phyloP scores from a whole-genome alignment of 2,797 vertebrate species.

The Diplodus puntazzo region DNA sequence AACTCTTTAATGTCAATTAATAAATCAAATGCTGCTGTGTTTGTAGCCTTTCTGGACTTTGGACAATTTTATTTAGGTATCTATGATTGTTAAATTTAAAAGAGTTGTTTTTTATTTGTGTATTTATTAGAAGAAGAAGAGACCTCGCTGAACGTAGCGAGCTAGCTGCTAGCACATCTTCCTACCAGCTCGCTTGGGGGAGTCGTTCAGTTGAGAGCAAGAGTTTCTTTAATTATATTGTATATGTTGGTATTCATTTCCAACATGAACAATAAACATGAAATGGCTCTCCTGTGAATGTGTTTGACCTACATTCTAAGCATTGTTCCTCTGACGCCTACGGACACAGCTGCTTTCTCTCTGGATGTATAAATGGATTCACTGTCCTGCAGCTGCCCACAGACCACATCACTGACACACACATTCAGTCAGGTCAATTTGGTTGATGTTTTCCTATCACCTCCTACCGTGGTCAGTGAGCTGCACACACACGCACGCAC shows the following conservation, averaged over 20 bases:
- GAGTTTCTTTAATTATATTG: background rate
- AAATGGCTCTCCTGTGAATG: background rate
- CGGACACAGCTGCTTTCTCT: constrained; percentile 13
- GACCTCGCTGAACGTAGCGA: no score
- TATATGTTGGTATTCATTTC: background rate
- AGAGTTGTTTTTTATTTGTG: no score
- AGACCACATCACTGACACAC: constrained; percentile 37
- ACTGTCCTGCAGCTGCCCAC: constrained; percentile 2
- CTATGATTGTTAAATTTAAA: no score
- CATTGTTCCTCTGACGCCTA: background rate
- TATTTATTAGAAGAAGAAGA: no score
- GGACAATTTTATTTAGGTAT: no score
- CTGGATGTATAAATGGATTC: constrained; percentile 15
- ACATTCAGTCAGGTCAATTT: constrained; percentile 55
- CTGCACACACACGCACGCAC: constrained; percentile 3
- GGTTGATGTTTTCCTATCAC: constrained; percentile 42
- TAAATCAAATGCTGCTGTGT: no score
- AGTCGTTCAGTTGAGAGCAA: background rate
- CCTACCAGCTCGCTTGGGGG: no score
- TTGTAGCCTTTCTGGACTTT: no score
- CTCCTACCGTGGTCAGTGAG: constrained; percentile 23
- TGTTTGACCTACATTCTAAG: background rate
- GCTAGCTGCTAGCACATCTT: no score
- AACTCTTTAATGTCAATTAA: no score
- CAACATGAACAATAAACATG: no score